Evolutionary conservation across 1,140 invertebrate genomes (phyloP).

Genomic region (Stenopsyche tienmushanensis): DNA sequence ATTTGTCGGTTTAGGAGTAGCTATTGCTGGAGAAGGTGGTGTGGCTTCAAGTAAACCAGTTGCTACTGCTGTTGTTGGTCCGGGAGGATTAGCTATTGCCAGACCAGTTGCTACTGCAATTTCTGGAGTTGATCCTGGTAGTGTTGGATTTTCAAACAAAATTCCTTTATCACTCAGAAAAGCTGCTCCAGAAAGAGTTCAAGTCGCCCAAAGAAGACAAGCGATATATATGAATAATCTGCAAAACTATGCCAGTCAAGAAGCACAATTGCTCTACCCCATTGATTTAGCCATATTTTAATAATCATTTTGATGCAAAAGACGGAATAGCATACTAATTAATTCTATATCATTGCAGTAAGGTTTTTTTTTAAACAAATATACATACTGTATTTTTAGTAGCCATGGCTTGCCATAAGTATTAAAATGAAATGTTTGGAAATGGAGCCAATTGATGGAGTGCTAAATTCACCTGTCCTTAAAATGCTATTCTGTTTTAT

Average conservation of each 20-base stretch:
- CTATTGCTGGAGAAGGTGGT: constrained; percentile 64
- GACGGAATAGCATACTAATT: constrained; percentile 1
- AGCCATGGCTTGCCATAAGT: too few species aligned
- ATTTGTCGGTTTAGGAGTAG: constrained; percentile 53
- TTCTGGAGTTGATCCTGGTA: constrained; percentile 62
- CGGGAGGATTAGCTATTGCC: constrained; percentile 65
- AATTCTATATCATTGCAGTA: too few species aligned
- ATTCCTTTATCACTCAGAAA: constrained; percentile 32
- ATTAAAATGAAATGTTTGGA: too few species aligned
- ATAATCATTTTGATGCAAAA: background rate
- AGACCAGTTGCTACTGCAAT: constrained; percentile 69
- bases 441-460: too few species aligned
- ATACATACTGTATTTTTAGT: too few species aligned
- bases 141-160: constrained; percentile 50
- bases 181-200: background rate
- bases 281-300: constrained; percentile 13
- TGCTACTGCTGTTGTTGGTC: constrained; percentile 66
- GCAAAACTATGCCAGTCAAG: background rate
- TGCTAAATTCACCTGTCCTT: too few species aligned
- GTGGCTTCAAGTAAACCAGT: constrained; percentile 68
- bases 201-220: background rate
- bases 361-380: too few species aligned
- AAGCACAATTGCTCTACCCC: background rate
- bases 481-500: too few species aligned
- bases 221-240: background rate